Evolutionary conservation across 2,113 vertebrate genomes (phyloP), one percentile per base, ranked within the genome.

Genomic region (Fukomys damarensis): DNA sequence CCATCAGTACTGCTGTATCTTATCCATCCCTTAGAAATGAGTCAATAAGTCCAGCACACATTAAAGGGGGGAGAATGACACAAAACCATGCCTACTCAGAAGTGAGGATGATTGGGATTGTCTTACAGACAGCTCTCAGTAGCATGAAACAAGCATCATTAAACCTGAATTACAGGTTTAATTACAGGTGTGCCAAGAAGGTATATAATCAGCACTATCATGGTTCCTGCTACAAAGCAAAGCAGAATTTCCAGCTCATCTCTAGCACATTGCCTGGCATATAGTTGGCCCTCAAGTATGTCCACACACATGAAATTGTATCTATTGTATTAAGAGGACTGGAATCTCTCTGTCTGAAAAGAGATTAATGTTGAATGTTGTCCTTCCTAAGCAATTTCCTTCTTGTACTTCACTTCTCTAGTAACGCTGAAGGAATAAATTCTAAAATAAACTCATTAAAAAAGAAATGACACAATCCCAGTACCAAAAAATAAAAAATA

Each of bases 391-490:
- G 35, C 49, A 76, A 6, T 79, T 96, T 93, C 22, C 66, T 94
- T 95, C 13, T 19, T 65, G 0, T 54, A 22, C 79, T 95, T 93
- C 58, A 58, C 35, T 91, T 95, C 41, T 59, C 49, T n/a, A 58
- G 28, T 79, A 83, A 59, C 41, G 13, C 20, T 65, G 68, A 76
- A 84, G 72, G 24, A 87, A 95, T 96, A 92, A 80, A 66, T 35
- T 76, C 56, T 93, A 35, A 94, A 94, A 89, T 86, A 61, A 86
- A 89, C 81, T 93, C 28, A 89, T 56, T 93, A 86, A 19, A 49
- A 19, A 74, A 52, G n/a, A n/a, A n/a, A n/a, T n/a, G n/a, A n/a
- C n/a, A n/a, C n/a, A n/a, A n/a, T n/a, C n/a, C n/a, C n/a, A n/a
- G n/a, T n/a, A n/a, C n/a, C n/a, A n/a, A n/a, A n/a, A n/a, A n/a